Evolutionary conservation across 2,113 vertebrate species (phyloP), one percentile per base, ranked within the genome.

Genomic region (Egretta garzetta): DNA sequence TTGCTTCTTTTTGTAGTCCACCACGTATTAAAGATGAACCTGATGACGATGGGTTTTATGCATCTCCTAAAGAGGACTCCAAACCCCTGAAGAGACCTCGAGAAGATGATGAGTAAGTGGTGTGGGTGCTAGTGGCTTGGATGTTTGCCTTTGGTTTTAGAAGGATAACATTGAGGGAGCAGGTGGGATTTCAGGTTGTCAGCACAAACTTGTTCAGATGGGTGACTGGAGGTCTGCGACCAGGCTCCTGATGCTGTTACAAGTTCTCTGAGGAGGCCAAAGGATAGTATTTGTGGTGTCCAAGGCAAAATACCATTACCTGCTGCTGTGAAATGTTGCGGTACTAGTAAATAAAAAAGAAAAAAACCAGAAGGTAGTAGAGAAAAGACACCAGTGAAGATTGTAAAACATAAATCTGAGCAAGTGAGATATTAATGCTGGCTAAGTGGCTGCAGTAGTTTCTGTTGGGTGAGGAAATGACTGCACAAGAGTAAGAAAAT

Each of bases 71-170:
- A 98, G 98, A 99, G 88, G 98, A 99, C 94, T 97, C 98, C 93
- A 99, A 99, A 96, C 87, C 96, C 10, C 90, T 98, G 94, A 99
- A 99, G 98, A 98, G 99, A 96, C 98, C 99, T 91, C 97, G 98
- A 88, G 98, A 99, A 43, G 99, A 99, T 35, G 99, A 99, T 67
- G 99, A 99, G 99, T 99, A 97, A 96, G 99, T 99, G 93, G 30
- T 1, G 10, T 64, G 64, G n/a, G 58, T 86, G 37, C 28, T 73
- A 33, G 12, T 85, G 94, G 82, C 80, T 95, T 58, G 15, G 8
- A 39, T 91, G 21, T 39, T 87, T 79, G 68, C 32, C 27, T 74
- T 86, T 12, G 8, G 13, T 56, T 86, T 79, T 55, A 28, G 24
- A 60, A 76, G 32, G 35, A 23, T 43, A 59, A 35, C 4, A 1